Conservation (phyloP, 2,113 vertebrate genomes). For the Eonycteris spelaea region DNA sequence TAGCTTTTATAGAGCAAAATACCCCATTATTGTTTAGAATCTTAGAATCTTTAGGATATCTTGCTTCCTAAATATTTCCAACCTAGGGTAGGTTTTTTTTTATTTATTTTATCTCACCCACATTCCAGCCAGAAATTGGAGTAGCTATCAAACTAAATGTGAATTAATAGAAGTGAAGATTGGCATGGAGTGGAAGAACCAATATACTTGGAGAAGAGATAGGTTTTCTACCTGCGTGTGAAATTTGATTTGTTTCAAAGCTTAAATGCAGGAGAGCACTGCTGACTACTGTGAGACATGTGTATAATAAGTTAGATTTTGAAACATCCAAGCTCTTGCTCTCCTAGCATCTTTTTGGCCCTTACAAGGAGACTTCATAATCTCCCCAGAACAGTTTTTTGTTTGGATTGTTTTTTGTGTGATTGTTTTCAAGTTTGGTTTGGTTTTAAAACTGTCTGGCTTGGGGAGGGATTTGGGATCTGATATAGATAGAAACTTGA, state of each 20-base stretch:
- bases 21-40: slow-evolving; percentile 6
- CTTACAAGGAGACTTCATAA: background rate
- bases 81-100: background rate
- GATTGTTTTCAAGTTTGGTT: background rate
- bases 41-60: slow-evolving; percentile 15
- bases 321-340: background rate
- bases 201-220: background rate
- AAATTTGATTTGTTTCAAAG: slow-evolving; percentile 23
- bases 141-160: background rate
- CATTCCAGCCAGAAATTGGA: slow-evolving; percentile 21
- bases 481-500: background rate
- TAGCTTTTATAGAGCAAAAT: background rate
- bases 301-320: background rate
- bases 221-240: background rate
- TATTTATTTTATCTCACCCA: background rate
- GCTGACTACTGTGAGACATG: background rate
- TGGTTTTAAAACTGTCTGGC: slow-evolving; percentile 32
- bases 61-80: slow-evolving; percentile 28
- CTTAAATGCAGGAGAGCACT: background rate
- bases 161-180: slow-evolving; percentile 5
- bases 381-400: background rate
- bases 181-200: background rate
- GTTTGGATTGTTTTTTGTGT: background rate
- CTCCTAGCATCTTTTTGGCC: background rate
- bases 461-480: background rate